Percentiles rank a stretch among this genome's conserved stretches.
Evolutionary conservation across 2,888 invertebrate genomes (phyloP).

Genomic region (Oligia latruncula): DNA sequence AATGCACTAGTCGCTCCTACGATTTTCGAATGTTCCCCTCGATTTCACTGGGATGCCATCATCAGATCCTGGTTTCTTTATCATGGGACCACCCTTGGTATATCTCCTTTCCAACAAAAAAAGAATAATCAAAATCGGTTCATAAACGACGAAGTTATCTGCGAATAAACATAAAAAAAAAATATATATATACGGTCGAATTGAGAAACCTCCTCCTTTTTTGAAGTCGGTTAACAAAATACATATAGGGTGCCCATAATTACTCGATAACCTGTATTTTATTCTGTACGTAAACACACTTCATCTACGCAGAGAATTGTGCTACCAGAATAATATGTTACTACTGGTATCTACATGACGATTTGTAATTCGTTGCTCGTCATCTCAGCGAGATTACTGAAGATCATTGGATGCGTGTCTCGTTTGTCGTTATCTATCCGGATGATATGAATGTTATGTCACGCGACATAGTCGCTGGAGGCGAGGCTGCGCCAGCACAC

Average conservation of each 20-base stretch:
- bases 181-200: no score
- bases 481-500: constrained; percentile 24
- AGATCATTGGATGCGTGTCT: constrained; percentile 20
- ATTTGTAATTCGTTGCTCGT: background rate
- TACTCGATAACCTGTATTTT: background rate
- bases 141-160: no score
- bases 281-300: background rate
- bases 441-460: constrained; percentile 26
- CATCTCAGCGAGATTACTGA: constrained; percentile 12
- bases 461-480: background rate
- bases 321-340: background rate
- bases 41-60: no score
- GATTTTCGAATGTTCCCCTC: no score
- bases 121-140: no score
- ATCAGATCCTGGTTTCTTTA: no score
- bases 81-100: no score
- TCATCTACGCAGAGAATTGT: background rate
- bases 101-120: no score
- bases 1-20: no score
- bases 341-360: background rate
- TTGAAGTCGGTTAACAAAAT: background rate
- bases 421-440: constrained; percentile 30
- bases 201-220: no score
- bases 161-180: no score
- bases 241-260: background rate